Conservation (phyloP, 2,888 invertebrate genomes). For the Polietes domitor region DNA sequence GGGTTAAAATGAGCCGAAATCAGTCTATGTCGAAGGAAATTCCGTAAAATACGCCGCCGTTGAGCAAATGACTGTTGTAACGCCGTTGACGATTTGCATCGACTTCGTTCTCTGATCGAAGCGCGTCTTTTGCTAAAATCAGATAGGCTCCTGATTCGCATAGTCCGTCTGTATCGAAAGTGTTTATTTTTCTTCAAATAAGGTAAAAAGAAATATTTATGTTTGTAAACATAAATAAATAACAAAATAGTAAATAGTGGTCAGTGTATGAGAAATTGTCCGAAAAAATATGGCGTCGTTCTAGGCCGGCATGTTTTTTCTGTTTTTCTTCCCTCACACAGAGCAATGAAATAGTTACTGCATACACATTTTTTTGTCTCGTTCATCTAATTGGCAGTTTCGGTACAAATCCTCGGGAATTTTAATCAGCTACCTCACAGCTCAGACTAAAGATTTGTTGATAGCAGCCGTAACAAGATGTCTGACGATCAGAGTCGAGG, state of each 20-base stretch:
- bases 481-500: conserved; percentile 70
- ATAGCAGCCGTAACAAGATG: conserved; percentile 55
- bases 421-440: neutral
- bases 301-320: conserved; percentile 28
- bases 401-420: conserved; percentile 19
- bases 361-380: conserved; percentile 34
- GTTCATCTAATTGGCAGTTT: conserved; percentile 17
- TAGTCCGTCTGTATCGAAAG: neutral
- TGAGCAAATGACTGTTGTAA: no score
- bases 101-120: no score
- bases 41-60: no score
- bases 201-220: conserved; percentile 6
- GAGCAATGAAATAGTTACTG: neutral
- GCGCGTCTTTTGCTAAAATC: conserved; percentile 24
- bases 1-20: no score
- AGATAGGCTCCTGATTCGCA: neutral
- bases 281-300: conserved; percentile 21
- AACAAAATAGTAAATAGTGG: neutral
- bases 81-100: no score
- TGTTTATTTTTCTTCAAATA: conserved; percentile 20
- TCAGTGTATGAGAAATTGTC: neutral
- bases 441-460: neutral
- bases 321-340: conserved; percentile 21
- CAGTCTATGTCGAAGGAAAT: no score
- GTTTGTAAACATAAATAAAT: neutral